Evolutionary conservation across 2,113 vertebrate genomes (phyloP).

Genomic region (Pangasianodon gigas): DNA sequence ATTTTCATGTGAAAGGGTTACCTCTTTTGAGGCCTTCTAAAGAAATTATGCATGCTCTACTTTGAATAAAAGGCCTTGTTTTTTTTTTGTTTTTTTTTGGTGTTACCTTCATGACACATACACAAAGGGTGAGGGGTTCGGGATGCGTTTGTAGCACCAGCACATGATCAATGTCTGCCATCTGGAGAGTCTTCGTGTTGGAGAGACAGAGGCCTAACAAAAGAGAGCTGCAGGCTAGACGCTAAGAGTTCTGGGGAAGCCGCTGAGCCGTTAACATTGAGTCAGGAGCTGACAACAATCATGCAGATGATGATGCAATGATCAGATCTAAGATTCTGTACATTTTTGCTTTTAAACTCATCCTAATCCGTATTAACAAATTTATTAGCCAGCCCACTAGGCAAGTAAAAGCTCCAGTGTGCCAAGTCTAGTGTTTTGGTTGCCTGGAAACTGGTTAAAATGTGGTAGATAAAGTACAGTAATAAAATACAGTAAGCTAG

Average conservation of each 20-base stretch:
- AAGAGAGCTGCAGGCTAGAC: conserved; percentile 1
- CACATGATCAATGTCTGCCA: conserved; percentile 47
- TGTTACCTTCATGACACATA: conserved; percentile 5
- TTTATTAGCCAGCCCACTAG: neutral
- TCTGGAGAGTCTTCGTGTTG: conserved; percentile 44
- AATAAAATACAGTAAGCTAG: neutral
- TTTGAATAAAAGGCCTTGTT: conserved; percentile 52
- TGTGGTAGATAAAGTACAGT: neutral
- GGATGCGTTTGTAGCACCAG: conserved; percentile 1
- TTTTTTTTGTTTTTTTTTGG: neutral
- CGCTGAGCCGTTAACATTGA: neutral
- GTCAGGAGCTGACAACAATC: neutral
- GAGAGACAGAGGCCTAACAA: neutral
- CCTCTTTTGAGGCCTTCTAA: conserved; percentile 66
- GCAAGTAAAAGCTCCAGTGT: neutral
- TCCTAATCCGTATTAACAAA: neutral
- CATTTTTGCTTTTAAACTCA: neutral
- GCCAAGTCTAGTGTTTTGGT: neutral
- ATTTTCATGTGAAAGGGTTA: conserved; percentile 73
- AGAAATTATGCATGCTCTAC: conserved; percentile 69
- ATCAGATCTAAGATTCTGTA: neutral
- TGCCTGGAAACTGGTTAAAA: neutral
- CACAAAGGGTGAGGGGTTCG: conserved; percentile 3
- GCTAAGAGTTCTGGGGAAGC: neutral
- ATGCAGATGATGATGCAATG: neutral